Evolutionary conservation across 1,140 invertebrate species (phyloP).

Genomic region (Bombus superbus): DNA sequence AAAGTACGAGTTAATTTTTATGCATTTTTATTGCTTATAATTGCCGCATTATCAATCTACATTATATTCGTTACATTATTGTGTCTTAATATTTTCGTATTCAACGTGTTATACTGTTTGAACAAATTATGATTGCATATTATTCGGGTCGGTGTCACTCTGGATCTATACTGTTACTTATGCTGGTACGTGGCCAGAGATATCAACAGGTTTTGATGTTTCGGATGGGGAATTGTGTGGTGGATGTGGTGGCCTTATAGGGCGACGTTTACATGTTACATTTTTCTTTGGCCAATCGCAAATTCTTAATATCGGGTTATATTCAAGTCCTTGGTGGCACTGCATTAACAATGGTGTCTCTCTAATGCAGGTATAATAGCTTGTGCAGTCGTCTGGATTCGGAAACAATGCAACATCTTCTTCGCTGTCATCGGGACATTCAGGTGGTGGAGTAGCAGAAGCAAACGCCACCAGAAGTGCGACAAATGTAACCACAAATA

Average conservation of each 20-base stretch:
- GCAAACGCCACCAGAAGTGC: neutral
- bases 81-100: no score
- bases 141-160: no score
- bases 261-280: neutral
- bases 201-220: no score
- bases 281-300: neutral
- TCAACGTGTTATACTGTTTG: no score
- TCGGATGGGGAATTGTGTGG: fast-evolving
- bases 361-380: neutral
- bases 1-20: no score
- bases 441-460: no score
- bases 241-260: fast-evolving
- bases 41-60: no score
- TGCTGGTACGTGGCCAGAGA: no score
- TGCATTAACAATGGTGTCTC: neutral
- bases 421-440: neutral
- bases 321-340: neutral
- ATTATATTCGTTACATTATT: no score
- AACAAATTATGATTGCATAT: no score
- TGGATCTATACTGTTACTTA: no score
- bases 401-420: neutral
- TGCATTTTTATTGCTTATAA: no score
- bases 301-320: neutral
- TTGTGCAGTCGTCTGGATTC: neutral
- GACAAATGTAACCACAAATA: neutral